These are phyloP conservation scores for Gortyna flavago DNA, from an alignment of 2,888 invertebrate species.

Conservation along the genomic window DNA sequence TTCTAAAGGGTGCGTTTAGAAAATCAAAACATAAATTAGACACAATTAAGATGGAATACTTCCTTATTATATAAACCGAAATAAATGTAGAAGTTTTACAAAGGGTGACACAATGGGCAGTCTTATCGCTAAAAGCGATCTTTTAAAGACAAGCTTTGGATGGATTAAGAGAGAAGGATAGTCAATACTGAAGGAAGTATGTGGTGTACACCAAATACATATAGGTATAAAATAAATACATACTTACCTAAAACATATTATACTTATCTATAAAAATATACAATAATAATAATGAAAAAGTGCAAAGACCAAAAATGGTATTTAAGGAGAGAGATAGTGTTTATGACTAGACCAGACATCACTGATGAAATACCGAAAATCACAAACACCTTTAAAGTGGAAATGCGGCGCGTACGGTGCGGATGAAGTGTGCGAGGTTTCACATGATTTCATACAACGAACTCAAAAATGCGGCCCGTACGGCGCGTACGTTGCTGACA, in stretches of 20 bases:
- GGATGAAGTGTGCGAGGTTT: too few relatives aligned
- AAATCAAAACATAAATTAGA: background rate
- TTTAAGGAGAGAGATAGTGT: background rate
- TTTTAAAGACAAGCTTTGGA: background rate
- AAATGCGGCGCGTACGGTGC: too few relatives aligned
- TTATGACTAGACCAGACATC: background rate
- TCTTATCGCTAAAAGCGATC: background rate
- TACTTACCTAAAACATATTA: background rate
- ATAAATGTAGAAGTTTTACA: background rate
- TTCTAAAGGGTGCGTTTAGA: background rate
- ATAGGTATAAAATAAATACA: background rate
- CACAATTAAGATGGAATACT: background rate
- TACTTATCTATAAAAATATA: background rate
- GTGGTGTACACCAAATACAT: background rate
- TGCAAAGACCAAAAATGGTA: background rate
- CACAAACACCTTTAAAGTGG: too few relatives aligned
- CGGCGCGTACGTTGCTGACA: too few relatives aligned
- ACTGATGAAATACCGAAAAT: background rate
- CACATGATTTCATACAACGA: too few relatives aligned
- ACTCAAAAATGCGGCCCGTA: too few relatives aligned
- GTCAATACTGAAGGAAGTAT: background rate
- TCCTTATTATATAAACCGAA: background rate
- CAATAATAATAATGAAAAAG: background rate
- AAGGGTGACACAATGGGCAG: background rate
- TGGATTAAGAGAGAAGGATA: background rate